Evolutionary conservation across 1,140 invertebrate species (phyloP).

Genomic region (Scaptodrosophila lebanonensis): DNA sequence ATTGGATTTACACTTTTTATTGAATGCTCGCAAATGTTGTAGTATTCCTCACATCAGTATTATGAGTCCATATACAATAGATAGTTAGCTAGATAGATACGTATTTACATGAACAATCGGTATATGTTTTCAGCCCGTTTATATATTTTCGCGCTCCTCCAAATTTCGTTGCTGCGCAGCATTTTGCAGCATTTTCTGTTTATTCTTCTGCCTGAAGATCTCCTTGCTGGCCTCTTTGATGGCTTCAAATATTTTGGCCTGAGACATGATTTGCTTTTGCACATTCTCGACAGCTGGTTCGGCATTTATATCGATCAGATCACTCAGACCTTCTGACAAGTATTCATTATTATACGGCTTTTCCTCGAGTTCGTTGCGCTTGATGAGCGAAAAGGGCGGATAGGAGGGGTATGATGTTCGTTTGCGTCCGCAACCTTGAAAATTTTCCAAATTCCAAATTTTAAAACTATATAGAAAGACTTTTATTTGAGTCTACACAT

Average conservation of each 20-base stretch:
- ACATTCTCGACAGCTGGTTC: conserved; percentile 85
- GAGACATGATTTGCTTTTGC: conserved; percentile 85
- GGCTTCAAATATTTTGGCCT: conserved; percentile 87
- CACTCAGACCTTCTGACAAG: conserved; percentile 80
- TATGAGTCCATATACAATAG: conserved; percentile 1
- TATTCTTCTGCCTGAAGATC: conserved; percentile 79
- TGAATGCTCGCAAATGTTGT: conserved; percentile 48
- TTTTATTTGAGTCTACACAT: background rate
- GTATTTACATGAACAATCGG: conserved; percentile 33
- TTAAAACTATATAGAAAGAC: background rate
- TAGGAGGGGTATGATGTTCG: conserved; percentile 79
- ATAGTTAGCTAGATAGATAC: conserved; percentile 7
- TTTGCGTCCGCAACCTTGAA: conserved; percentile 83
- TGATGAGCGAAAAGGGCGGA: conserved; percentile 71
- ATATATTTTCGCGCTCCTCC: conserved; percentile 55
- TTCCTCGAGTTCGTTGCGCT: conserved; percentile 62
- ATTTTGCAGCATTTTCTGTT: conserved; percentile 55
- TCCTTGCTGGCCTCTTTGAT: conserved; percentile 85
- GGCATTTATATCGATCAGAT: conserved; percentile 81
- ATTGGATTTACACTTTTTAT: conserved; percentile 51
- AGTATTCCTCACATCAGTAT: conserved; percentile 23
- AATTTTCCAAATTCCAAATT: background rate
- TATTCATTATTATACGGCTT: conserved; percentile 65
- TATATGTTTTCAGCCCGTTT: conserved; percentile 17
- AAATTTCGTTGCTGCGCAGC: conserved; percentile 17